Evolutionary conservation across 1,140 invertebrate genomes (phyloP).

Genomic region (Lepidostoma basale): DNA sequence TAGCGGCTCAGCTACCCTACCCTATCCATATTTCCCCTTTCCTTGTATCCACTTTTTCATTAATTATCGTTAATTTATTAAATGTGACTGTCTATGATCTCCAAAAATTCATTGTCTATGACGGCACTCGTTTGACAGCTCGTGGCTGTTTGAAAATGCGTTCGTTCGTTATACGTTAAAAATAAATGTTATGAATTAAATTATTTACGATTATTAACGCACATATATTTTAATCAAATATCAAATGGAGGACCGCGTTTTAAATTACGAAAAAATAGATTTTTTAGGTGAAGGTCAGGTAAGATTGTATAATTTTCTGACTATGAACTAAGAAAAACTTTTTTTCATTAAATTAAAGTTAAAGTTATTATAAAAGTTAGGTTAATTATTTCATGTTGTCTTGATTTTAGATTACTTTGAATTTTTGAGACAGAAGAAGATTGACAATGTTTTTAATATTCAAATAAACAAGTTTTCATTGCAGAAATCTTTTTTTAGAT

Average conservation of each 20-base stretch:
- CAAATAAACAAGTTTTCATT: not conserved
- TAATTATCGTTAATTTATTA: not conserved
- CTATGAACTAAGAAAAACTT: conserved; percentile 14
- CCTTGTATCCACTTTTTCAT: not conserved
- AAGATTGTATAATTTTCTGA: conserved; percentile 46
- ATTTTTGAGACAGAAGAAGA: conserved; percentile 1
- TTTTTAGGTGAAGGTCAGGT: conserved; percentile 86
- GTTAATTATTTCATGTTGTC: conserved; percentile 29
- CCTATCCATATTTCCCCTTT: not conserved
- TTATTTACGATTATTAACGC: not conserved
- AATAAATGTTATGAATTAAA: not conserved
- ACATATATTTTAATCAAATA: conserved; percentile 10
- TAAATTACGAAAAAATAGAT: conserved; percentile 83
- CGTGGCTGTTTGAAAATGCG: not conserved
- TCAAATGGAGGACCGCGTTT: conserved; percentile 74
- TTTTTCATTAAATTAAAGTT: too few species aligned
- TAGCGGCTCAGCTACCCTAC: not conserved
- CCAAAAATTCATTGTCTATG: not conserved
- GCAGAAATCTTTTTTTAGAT: not conserved
- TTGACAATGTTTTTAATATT: conserved; percentile 1
- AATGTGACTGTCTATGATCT: not conserved
- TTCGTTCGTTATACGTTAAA: not conserved
- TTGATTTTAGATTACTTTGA: conserved; percentile 29
- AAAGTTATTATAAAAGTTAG: too few species aligned
- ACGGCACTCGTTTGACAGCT: not conserved